These are phyloP conservation scores for Hydrolagus affinis DNA, from an alignment of 2,113 vertebrate species.

Conservation along the genomic window DNA sequence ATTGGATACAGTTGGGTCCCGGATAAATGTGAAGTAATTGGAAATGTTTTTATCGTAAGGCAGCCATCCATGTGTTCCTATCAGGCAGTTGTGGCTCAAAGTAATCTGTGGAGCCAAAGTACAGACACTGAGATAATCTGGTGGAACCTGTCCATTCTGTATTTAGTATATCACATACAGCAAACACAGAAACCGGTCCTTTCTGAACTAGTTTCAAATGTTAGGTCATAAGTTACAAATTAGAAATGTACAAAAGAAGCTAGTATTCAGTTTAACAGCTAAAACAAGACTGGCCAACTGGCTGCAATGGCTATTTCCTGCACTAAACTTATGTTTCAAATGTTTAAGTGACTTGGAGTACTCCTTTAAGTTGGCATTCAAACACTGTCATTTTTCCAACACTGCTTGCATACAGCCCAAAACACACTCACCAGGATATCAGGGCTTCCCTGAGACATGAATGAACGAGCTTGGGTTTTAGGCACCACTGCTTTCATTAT, in stretches of 20 bases:
- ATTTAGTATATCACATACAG: neutral
- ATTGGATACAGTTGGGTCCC: constrained; percentile 84
- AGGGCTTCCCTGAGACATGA: constrained; percentile 93
- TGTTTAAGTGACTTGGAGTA: too few relatives aligned
- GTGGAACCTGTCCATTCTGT: neutral
- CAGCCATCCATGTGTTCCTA: constrained; percentile 91
- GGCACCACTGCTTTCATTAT: constrained; percentile 84
- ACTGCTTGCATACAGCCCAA: too few relatives aligned
- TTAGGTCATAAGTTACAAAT: neutral
- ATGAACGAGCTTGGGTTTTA: constrained; percentile 87
- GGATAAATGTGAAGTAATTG: constrained; percentile 97
- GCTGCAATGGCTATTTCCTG: too few relatives aligned
- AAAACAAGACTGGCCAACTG: too few relatives aligned
- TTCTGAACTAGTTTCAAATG: neutral
- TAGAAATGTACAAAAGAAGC: neutral
- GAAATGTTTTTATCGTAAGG: constrained; percentile 92
- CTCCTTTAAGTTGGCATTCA: too few relatives aligned
- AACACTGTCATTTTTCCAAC: too few relatives aligned
- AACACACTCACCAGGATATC: constrained; percentile 78
- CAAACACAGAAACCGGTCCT: neutral
- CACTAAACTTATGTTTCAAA: too few relatives aligned
- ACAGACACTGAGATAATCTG: neutral
- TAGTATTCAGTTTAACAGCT: neutral
- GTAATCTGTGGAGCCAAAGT: constrained; percentile 61
- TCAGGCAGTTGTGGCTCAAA: constrained; percentile 71